A percentile compares a stretch with the other conserved stretches of the same genome.
These are phyloP conservation scores for Hemistola chrysoprasaria DNA, from an alignment of 2,888 invertebrate species.

Conservation along the genomic window DNA sequence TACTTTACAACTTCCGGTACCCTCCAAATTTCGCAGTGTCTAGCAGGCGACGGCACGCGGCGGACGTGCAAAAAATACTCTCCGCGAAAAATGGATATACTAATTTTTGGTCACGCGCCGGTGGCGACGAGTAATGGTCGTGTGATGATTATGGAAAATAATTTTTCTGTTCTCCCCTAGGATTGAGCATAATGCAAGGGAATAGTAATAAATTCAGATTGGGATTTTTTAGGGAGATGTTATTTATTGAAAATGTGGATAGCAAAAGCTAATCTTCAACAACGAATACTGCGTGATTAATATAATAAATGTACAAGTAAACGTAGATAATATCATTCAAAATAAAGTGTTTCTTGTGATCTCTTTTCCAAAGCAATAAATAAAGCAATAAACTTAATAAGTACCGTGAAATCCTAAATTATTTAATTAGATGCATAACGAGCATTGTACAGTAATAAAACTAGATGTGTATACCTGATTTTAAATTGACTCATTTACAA, in stretches of 20 bases:
- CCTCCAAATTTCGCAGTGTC: slow-evolving; percentile 49
- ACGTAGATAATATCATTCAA: no score
- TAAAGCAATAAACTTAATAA: slow-evolving; percentile 19
- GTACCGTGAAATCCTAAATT: slow-evolving; percentile 12
- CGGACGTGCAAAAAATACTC: slow-evolving; percentile 62
- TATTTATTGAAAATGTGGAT: slow-evolving; percentile 21
- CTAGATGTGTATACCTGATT: no score
- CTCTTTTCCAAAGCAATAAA: slow-evolving; percentile 18
- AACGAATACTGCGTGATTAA: no score
- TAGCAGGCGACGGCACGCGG: slow-evolving; percentile 46
- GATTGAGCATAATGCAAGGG: slow-evolving; percentile 37
- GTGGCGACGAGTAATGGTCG: slow-evolving; percentile 66
- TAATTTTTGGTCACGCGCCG: slow-evolving; percentile 72
- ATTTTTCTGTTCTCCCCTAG: slow-evolving; percentile 69
- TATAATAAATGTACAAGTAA: no score
- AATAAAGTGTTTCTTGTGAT: no score
- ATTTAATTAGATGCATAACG: slow-evolving; percentile 15
- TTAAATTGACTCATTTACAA: no score
- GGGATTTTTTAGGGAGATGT: slow-evolving; percentile 44
- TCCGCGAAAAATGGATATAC: slow-evolving; percentile 47
- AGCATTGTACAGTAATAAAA: not conserved
- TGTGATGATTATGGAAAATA: slow-evolving; percentile 77
- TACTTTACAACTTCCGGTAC: slow-evolving; percentile 80
- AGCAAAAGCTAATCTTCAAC: no score
- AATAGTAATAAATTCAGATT: slow-evolving; percentile 46